A percentile compares a stretch with the other conserved stretches of the same genome.
Evolutionary conservation across 2,113 vertebrate species (phyloP).

Genomic region (Petroica traversi): DNA sequence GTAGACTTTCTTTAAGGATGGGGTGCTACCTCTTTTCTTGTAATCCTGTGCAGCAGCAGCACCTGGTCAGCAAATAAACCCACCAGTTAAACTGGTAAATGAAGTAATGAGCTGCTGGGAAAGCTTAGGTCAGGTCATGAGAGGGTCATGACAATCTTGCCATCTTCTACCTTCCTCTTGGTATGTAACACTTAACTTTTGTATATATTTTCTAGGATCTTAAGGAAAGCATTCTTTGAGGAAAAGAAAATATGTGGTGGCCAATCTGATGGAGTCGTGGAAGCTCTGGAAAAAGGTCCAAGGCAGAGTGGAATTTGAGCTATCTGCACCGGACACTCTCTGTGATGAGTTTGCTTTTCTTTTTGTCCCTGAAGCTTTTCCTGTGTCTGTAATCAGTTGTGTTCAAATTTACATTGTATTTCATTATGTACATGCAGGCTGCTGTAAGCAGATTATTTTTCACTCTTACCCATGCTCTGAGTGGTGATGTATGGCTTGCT

Average conservation of each 20-base stretch:
- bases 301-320: not conserved
- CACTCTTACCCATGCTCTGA: not conserved
- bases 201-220: not conserved
- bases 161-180: not conserved
- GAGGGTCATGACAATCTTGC: not conserved
- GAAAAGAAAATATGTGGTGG: not conserved
- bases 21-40: not conserved
- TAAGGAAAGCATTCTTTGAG: not conserved
- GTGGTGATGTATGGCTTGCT: not conserved
- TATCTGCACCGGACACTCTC: not conserved
- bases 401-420: not conserved
- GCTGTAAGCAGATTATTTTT: slow-evolving; percentile 3
- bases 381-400: not conserved
- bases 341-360: not conserved
- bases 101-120: rapidly evolving
- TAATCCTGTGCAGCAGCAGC: not conserved
- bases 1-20: not conserved
- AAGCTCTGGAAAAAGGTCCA: not conserved
- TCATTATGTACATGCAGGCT: not conserved
- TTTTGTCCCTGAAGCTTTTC: not conserved
- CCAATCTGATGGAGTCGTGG: not conserved
- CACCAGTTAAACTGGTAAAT: not conserved
- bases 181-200: not conserved
- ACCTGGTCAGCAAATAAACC: not conserved
- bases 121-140: not conserved